Percentiles rank a stretch among this genome's conserved stretches.
phyloP scores from a whole-genome alignment of 2,888 invertebrate species.

The Drosophila buzzatii region DNA sequence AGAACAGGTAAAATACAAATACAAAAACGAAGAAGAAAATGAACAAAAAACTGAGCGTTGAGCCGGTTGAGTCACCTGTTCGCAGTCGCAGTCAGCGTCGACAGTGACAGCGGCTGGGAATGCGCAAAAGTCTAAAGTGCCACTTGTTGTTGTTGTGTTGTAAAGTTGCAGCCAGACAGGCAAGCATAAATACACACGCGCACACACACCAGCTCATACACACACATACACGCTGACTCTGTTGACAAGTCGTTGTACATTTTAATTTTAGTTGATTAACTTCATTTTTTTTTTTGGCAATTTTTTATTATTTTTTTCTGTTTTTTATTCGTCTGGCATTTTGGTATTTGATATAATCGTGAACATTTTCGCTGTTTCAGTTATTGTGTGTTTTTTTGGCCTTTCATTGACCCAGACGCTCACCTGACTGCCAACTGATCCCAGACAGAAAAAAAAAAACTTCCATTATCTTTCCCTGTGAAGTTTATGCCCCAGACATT shows the following conservation, averaged over 20 bases:
- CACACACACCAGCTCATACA: conserved; percentile 27
- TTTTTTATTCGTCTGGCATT: conserved; percentile 45
- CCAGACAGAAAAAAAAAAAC: conserved; percentile 19
- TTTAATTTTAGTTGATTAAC: conserved; percentile 78
- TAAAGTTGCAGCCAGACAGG: conserved; percentile 61
- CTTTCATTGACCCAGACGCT: conserved; percentile 37
- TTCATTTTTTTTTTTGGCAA: conserved; percentile 38
- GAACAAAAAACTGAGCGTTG: conserved; percentile 39
- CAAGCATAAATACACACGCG: conserved; percentile 39
- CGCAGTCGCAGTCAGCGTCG: conserved; percentile 16
- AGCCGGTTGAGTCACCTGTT: conserved; percentile 79
- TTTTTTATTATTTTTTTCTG: conserved; percentile 1
- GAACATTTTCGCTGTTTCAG: conserved; percentile 31
- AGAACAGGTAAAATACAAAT: conserved; percentile 25
- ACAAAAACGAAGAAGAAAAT: background rate
- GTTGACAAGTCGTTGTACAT: conserved; percentile 74
- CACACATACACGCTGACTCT: conserved; percentile 39
- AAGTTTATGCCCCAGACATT: conserved; percentile 17
- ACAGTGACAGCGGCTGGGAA: conserved; percentile 69
- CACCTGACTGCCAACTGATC: conserved; percentile 49
- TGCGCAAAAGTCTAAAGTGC: conserved; percentile 80
- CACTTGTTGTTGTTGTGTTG: conserved; percentile 54
- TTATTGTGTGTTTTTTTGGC: conserved; percentile 12
- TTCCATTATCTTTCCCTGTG: background rate
- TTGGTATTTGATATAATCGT: conserved; percentile 38